These are phyloP conservation scores for Lasioglossum baleicum DNA, from an alignment of 1,140 invertebrate genomes.

Conservation along the genomic window DNA sequence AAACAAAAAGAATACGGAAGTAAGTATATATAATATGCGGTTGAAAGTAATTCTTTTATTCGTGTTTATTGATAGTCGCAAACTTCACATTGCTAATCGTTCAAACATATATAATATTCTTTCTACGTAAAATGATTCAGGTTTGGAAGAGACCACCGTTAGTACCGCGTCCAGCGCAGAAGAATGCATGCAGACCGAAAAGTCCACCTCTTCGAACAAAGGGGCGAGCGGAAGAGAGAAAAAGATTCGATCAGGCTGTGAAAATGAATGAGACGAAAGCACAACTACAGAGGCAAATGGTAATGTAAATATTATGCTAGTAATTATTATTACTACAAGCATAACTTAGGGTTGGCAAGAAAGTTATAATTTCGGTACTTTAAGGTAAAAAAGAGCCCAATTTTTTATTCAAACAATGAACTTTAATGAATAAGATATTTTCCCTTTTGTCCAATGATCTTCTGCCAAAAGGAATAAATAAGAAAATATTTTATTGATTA, in stretches of 20 bases:
- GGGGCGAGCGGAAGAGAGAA: slow-evolving; percentile 41
- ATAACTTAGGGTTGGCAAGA: too few relatives aligned
- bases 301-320: slow-evolving; percentile 9
- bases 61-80: background rate
- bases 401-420: too few relatives aligned
- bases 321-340: too few relatives aligned
- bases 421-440: too few relatives aligned
- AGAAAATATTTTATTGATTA: too few relatives aligned
- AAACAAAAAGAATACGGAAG: background rate
- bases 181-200: slow-evolving; percentile 2
- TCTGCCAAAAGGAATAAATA: too few relatives aligned
- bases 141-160: slow-evolving; percentile 46
- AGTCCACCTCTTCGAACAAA: slow-evolving; percentile 38
- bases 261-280: slow-evolving; percentile 34
- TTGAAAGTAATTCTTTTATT: background rate
- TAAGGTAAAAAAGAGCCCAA: too few relatives aligned
- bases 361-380: too few relatives aligned
- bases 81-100: background rate
- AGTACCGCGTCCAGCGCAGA: background rate
- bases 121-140: background rate
- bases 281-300: slow-evolving; percentile 26
- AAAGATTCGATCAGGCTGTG: slow-evolving; percentile 39
- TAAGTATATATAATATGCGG: background rate
- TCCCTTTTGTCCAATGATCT: too few relatives aligned
- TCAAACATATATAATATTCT: background rate